Percentiles rank a stretch among this genome's conserved stretches.
Conservation (phyloP, 2,113 vertebrate species). For the Aphyosemion australe region DNA sequence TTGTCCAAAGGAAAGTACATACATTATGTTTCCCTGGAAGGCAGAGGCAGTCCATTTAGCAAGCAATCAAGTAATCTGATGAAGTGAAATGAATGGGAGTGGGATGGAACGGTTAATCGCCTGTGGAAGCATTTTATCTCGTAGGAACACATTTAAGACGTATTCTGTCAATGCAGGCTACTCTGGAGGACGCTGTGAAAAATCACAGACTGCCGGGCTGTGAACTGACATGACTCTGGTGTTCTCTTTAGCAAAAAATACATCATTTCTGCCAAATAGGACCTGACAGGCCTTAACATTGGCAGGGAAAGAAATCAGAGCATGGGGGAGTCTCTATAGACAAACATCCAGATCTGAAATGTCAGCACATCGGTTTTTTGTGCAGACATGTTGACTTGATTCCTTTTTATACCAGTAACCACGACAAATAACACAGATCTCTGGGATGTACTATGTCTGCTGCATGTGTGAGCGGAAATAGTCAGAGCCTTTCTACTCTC, state of each 20-base stretch:
- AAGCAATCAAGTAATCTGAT: slow-evolving; percentile 64
- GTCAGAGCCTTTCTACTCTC: slow-evolving; percentile 43
- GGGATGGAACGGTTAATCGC: slow-evolving; percentile 57
- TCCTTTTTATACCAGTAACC: slow-evolving; percentile 22
- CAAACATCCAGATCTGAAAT: slow-evolving; percentile 1
- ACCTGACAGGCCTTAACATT: slow-evolving; percentile 37
- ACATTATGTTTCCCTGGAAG: slow-evolving; percentile 34
- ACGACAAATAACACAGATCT: slow-evolving; percentile 36
- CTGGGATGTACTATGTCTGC: slow-evolving; percentile 42
- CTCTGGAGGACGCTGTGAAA: slow-evolving; percentile 55
- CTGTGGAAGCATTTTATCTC: slow-evolving; percentile 64
- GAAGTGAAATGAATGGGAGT: slow-evolving; percentile 63
- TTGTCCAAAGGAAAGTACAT: slow-evolving; percentile 49
- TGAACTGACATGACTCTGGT: slow-evolving; percentile 52
- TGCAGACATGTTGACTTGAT: not conserved
- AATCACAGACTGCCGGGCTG: slow-evolving; percentile 55
- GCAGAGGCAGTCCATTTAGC: slow-evolving; percentile 55
- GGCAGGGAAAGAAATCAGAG: slow-evolving; percentile 2
- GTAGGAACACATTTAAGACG: slow-evolving; percentile 64
- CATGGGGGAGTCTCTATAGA: not conserved
- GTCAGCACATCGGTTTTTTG: not conserved
- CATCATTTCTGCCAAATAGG: slow-evolving; percentile 43
- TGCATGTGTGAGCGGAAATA: slow-evolving; percentile 48
- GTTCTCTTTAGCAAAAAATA: slow-evolving; percentile 41
- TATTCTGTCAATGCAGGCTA: slow-evolving; percentile 55